Evolutionary conservation across 2,113 vertebrate genomes (phyloP).

Genomic region (Mesitornis unicolor): DNA sequence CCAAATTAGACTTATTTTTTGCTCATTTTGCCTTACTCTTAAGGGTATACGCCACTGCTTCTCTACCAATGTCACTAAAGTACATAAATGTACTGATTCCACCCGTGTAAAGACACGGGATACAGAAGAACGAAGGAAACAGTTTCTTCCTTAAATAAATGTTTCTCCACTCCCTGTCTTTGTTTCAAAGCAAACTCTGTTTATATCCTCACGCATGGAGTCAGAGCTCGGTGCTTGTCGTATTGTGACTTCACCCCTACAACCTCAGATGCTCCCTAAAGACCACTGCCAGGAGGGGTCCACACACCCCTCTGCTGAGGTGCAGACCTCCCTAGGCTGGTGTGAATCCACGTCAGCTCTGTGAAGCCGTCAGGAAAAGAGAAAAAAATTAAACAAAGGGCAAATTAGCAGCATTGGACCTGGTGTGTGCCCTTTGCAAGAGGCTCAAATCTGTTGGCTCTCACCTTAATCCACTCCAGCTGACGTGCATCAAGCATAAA

Average conservation of each 20-base stretch:
- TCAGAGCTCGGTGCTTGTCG: neutral
- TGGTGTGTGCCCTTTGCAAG: neutral
- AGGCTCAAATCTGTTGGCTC: neutral
- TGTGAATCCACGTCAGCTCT: neutral
- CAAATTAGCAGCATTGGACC: neutral
- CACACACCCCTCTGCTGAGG: neutral
- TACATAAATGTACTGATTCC: neutral
- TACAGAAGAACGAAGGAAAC: neutral
- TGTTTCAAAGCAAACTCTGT: neutral
- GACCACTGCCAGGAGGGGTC: neutral
- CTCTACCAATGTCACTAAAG: neutral
- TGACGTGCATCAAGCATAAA: neutral
- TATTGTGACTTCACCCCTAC: neutral
- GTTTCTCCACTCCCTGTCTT: neutral
- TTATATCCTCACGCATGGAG: neutral
- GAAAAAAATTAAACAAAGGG: neutral
- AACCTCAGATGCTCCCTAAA: neutral
- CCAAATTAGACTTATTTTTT: neutral
- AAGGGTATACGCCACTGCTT: neutral
- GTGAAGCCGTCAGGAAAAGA: neutral
- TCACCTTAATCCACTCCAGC: neutral
- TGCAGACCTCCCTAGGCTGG: neutral
- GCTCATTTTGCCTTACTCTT: neutral
- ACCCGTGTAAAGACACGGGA: neutral
- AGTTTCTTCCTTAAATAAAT: neutral